A percentile compares a stretch with the other conserved stretches of the same genome.
Evolutionary conservation across 92 coral and sea anemone species (phyloP).

Genomic region (Zoanthus solanderi): DNA sequence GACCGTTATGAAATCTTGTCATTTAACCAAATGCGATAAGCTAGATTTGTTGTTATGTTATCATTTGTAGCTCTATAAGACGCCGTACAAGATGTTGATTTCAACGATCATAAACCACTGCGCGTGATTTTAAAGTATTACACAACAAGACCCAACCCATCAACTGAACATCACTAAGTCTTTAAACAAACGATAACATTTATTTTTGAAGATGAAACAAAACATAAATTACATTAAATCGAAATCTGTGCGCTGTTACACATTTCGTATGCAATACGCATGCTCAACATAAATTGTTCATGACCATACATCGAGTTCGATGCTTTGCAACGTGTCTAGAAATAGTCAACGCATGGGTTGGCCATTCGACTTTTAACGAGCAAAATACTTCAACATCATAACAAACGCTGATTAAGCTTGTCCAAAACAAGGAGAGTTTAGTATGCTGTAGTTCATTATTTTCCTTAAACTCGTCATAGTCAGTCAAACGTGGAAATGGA

Average conservation of each 20-base stretch:
- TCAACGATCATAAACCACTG: background rate
- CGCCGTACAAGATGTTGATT: background rate
- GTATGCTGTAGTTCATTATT: constrained; percentile 21
- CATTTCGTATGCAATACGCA: background rate
- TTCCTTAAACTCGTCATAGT: constrained; percentile 42
- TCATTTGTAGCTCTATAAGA: background rate
- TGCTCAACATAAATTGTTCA: background rate
- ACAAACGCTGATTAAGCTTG: constrained; percentile 11
- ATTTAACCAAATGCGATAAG: background rate
- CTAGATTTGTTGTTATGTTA: background rate
- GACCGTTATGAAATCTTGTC: background rate
- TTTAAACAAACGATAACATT: background rate
- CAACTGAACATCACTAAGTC: background rate
- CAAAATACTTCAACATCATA: background rate
- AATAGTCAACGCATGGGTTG: background rate
- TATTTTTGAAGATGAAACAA: background rate
- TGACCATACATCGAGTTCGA: background rate
- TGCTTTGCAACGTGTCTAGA: background rate
- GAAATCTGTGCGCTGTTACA: background rate
- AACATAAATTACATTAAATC: background rate
- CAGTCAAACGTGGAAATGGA: background rate
- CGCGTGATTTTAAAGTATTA: background rate
- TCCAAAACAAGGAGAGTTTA: constrained; percentile 59
- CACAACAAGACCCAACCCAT: background rate
- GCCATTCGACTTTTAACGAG: background rate